Percentiles rank a stretch among this genome's conserved stretches.
Conservation (phyloP, 1,140 invertebrate species). For the Eriocheir sinensis region DNA sequence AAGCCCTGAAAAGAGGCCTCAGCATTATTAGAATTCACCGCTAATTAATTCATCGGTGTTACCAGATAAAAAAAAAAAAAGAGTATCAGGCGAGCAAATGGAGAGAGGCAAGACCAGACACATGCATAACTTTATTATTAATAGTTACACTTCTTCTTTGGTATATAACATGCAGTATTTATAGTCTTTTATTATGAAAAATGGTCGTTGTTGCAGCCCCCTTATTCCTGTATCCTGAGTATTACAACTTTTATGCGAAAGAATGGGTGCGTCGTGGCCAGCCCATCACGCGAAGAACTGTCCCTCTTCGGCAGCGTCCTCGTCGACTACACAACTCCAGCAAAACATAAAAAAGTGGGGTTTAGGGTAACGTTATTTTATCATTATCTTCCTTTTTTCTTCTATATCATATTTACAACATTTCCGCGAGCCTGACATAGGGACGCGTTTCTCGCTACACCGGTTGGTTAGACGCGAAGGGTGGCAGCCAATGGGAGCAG, state of each 20-base stretch:
- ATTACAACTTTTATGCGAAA: conserved; percentile 41
- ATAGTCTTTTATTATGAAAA: not conserved
- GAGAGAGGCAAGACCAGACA: not conserved
- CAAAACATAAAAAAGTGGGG: too few relatives aligned
- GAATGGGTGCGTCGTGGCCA: not conserved
- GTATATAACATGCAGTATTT: conserved; percentile 67
- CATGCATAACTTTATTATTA: conserved; percentile 48
- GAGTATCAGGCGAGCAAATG: not conserved
- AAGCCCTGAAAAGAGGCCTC: too few relatives aligned
- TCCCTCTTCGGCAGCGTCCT: not conserved
- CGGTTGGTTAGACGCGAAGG: not conserved
- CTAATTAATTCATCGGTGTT: too few relatives aligned
- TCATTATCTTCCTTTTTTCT: not conserved
- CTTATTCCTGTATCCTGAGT: conserved; percentile 44
- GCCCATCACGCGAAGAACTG: not conserved
- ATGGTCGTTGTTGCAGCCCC: conserved; percentile 43
- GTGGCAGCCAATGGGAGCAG: not conserved
- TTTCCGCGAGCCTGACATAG: too few relatives aligned
- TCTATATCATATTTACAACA: not conserved
- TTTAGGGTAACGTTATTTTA: not conserved
- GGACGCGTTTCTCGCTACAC: too few relatives aligned
- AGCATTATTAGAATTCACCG: too few relatives aligned
- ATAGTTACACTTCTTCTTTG: conserved; percentile 51
- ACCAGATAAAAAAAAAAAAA: not conserved
- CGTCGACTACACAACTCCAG: not conserved